Base-by-base conservation (phyloP, 1,140 invertebrate species). In the Venturia canescens region DNA sequence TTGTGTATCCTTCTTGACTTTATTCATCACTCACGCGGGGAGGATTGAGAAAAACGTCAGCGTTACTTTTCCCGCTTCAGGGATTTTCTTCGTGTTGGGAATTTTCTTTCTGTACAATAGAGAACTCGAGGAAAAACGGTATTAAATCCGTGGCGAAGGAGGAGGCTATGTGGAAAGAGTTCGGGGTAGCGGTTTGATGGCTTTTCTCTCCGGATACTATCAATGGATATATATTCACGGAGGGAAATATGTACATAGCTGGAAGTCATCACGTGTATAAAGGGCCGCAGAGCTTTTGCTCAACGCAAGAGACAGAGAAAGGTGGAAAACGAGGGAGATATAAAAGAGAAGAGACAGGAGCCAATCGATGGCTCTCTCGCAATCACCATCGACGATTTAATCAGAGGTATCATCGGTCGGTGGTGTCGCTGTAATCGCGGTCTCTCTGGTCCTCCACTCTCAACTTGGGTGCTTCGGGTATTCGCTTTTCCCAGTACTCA, bases 331-430 rank as follows among this genome's bases (percentile, higher is more conserved):
- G n/a, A 63, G 23, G 27, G 60, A 63, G 13, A 63, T n/a, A 26
- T n/a, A 26, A 26, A 63, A 26, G 9, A 23, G 7, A 26, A 26
- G 23, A 26, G 60, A 26, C 11, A 31, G 16, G 27, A 69, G 66
- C 66, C 66, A 69, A 69, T 69, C 66, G 66, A 69, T 69, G 29
- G 27, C 66, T 63, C 60, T 63, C 66, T 69, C 66, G 66, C 66
- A 69, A 69, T 69, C 66, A 69, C 66, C 66, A 69, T 69, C 66
- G 66, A 69, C 66, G 66, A 69, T 69, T 69, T 69, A 69, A 69
- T 69, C 66, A 69, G 66, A 69, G 66, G 66, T 69, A 69, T 69
- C 66, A 69, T 69, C 66, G 66, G 66, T 29, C 3, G 66, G 26
- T 69, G 66, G 66, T 69, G 66, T 69, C 66, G 66, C 66, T 69